Evolutionary conservation across 1,140 invertebrate species (phyloP), one percentile per base, ranked within the genome.

Genomic region (Cheumatopsyche charites): DNA sequence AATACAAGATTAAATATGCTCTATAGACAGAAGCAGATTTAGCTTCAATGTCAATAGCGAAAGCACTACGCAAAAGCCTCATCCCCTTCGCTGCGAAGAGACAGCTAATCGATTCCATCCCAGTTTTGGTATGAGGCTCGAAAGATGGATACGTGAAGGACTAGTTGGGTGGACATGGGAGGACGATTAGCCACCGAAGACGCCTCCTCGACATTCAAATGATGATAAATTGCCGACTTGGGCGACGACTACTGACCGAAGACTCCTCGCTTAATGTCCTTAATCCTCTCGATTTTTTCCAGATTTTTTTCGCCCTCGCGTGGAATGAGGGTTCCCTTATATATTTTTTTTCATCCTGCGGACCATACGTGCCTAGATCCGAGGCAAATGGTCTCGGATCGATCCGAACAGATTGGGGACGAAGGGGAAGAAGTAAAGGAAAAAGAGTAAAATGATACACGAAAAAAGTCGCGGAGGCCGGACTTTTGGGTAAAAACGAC

Each of bases 161-260:
- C n/a, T 12, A 47, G 15, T 2, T 17, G 15, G 47, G 47, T 17
- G 29, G 47, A 5, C n/a, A 52, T 21, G 58, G 58, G 21, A 15
- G 58, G 58, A 36, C 58, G 58, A 62, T 62, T 62, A 62, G 58
- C 58, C n/a, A 4, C 17, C 58, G 13, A 11, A 15, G 25, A 15
- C 23, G 5, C 58, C 19, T 36, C 23, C 58, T n/a, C 26, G 52
- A 26, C 58, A 62, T 62, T 62, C 58, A 62, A 62, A 62, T 62
- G 58, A 62, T 62, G 58, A 62, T 62, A 62, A 62, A 62, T 62
- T 62, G 23, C 58, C 25, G 58, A 26, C 58, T 62, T 62, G 9
- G 58, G 58, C 58, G 58, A 62, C 58, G 58, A 15, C 58, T 19
- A 15, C 58, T 12, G 47, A 52, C 47, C 19, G 15, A 19, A 6